These are phyloP conservation scores for Trilocha varians DNA, from an alignment of 2,888 invertebrate species.

Conservation along the genomic window DNA sequence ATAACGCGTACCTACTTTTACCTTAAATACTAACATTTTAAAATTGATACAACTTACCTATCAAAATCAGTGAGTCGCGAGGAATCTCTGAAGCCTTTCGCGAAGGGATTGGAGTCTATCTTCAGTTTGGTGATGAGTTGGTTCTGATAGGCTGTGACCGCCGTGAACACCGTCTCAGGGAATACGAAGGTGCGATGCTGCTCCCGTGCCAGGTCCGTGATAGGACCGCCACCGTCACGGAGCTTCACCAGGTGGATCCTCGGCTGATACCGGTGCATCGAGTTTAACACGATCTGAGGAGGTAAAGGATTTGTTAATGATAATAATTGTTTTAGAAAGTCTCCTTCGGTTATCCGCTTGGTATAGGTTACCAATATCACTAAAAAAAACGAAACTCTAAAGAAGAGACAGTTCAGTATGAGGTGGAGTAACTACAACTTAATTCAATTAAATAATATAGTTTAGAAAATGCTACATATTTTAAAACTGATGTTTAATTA, in stretches of 20 bases:
- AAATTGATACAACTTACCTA: conserved; percentile 67
- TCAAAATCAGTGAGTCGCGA: conserved; percentile 94
- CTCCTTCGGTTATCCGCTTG: no score
- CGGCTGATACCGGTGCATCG: conserved; percentile 99
- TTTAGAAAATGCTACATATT: no score
- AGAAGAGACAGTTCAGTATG: no score
- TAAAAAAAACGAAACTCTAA: no score
- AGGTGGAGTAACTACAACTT: no score
- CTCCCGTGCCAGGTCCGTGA: conserved; percentile 90
- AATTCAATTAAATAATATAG: no score
- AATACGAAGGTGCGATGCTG: conserved; percentile 97
- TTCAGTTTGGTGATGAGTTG: conserved; percentile 98
- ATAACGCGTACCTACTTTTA: no score
- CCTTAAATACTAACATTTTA: no score
- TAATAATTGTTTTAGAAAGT: not conserved
- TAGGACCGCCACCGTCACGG: conserved; percentile 76
- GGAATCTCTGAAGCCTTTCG: conserved; percentile 97
- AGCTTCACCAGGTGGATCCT: conserved; percentile 94
- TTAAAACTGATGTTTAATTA: no score
- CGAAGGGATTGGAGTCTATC: conserved; percentile 98
- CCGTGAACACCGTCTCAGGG: conserved; percentile 98
- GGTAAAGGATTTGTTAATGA: conserved; percentile 5
- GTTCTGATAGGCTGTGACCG: conserved; percentile 99
- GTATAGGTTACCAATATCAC: no score
- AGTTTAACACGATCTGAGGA: conserved; percentile 96